A percentile compares a stretch with the other conserved stretches of the same genome.
Evolutionary conservation across 53 echinoderm and acorn worm genomes (phyloP).

Genomic region (Patiria pectinifera): DNA sequence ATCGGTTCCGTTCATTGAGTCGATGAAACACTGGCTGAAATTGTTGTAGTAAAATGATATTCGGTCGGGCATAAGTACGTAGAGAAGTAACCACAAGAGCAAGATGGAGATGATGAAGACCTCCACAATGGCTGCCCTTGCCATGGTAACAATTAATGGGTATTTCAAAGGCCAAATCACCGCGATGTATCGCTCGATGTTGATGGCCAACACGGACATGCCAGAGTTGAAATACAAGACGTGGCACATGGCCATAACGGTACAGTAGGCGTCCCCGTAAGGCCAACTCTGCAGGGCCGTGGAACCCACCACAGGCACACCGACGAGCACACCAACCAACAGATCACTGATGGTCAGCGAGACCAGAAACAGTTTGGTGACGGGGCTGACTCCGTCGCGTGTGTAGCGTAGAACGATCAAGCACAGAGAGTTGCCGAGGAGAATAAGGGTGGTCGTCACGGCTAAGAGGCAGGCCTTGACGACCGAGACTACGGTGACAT

Average conservation of each 20-base stretch:
- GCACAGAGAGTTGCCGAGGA: slow-evolving; percentile 39
- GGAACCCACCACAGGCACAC: slow-evolving; percentile 43
- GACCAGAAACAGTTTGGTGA: slow-evolving; percentile 52
- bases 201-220: slow-evolving; percentile 50
- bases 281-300: slow-evolving; percentile 57
- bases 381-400: slow-evolving; percentile 43
- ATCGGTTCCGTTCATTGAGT: slow-evolving; percentile 17
- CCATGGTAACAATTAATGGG: slow-evolving; percentile 48
- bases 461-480: slow-evolving; percentile 34
- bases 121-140: slow-evolving; percentile 7
- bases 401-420: slow-evolving; percentile 37
- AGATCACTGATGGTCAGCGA: slow-evolving; percentile 54
- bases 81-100: slow-evolving; percentile 20
- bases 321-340: slow-evolving; percentile 44
- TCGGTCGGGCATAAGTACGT: background rate
- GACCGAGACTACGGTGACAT: slow-evolving; percentile 44
- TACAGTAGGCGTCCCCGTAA: slow-evolving; percentile 43
- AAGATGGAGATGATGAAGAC: background rate
- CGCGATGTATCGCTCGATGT: slow-evolving; percentile 52
- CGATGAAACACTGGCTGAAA: slow-evolving; percentile 56
- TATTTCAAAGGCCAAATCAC: slow-evolving; percentile 53
- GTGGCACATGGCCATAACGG: slow-evolving; percentile 50
- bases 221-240: slow-evolving; percentile 52
- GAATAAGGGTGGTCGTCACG: background rate
- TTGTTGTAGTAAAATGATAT: slow-evolving; percentile 32